Base-by-base conservation (phyloP, 64 coral and sea anemone species). In the Acropora tenuis region DNA sequence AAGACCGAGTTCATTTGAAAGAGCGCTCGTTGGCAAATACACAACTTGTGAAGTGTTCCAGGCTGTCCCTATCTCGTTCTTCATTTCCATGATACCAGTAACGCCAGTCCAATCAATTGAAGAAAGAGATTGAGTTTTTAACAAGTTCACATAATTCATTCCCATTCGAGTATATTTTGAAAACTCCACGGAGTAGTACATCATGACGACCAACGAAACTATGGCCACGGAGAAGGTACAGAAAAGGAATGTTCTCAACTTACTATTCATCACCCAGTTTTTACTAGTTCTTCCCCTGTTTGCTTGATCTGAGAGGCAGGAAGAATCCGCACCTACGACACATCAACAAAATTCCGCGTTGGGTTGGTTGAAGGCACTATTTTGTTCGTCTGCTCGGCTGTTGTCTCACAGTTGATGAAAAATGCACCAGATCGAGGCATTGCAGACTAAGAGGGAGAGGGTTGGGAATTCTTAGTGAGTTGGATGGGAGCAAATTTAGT, bases 191-290 rank as follows among this genome's bases (percentile, higher is more conserved):
- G 80, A 84, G 60, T 84, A 84, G 43, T 84, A 84, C 18, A 84
- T 67, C 80, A 84, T 84, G 1, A 84, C 80, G 17, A 84, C 5
- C 4, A 84, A 43, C 7, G 80, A 84, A 17, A 42, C 80, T 8
- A 43, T 84, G 15, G 80, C 80, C 11, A 84, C 58, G 80, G 66
- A 3, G 1, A 84, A 47, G 2, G 80, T 84, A 69, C 80, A 84
- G 2, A 84, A 6, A 30, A 84, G 17, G 41, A 84, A 84, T 61
- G 43, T 47, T 84, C 68, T 84, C 41, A 84, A 43, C 43, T 45
- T 84, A 43, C 50, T 43, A 41, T 59, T 18, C 6, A 48, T 50
- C 78, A 57, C 55, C 12, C 11, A 57, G 41, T 8, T 18, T 46
- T 18, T 4, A 10, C 10, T 3, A 52, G 13, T 6, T 7, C 52